phyloP scores from a whole-genome alignment of 2,797 vertebrate species.

The Ficedula albicollis region DNA sequence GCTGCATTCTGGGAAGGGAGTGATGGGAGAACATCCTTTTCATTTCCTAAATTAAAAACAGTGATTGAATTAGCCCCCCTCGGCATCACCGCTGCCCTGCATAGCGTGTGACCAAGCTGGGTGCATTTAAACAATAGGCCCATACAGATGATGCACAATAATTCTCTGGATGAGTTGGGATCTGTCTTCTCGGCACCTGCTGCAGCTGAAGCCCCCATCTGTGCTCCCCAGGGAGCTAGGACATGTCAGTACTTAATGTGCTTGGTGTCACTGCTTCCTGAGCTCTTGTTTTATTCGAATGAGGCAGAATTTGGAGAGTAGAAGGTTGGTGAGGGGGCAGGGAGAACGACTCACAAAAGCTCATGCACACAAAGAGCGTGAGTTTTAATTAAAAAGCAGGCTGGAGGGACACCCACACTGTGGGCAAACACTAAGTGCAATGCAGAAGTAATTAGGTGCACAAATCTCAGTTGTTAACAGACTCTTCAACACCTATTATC shows the following conservation, averaged over 20 bases:
- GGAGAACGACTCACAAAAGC: neutral
- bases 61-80: slow-evolving; percentile 4
- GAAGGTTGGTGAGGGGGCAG: neutral
- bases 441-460: slow-evolving; percentile 5
- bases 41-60: slow-evolving; percentile 57
- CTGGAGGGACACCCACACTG: neutral
- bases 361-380: rapidly evolving
- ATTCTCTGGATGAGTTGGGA: slow-evolving; percentile 39
- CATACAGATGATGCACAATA: slow-evolving; percentile 53
- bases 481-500: slow-evolving; percentile 1
- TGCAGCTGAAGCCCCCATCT: slow-evolving; percentile 67
- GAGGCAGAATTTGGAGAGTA: slow-evolving; percentile 9
- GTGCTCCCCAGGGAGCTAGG: slow-evolving; percentile 13
- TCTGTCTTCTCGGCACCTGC: slow-evolving; percentile 60
- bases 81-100: neutral
- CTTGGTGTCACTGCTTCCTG: slow-evolving; percentile 53
- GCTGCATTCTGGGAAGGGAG: neutral
- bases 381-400: slow-evolving; percentile 23
- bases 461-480: slow-evolving; percentile 16
- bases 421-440: neutral
- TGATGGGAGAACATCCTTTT: slow-evolving; percentile 40
- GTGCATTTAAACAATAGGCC: slow-evolving; percentile 41
- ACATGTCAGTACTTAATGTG: slow-evolving; percentile 20
- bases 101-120: slow-evolving; percentile 9
- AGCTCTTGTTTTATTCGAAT: neutral